Conservation (phyloP, 2,113 vertebrate genomes). For the Sterrhoptilus dennistouni region DNA sequence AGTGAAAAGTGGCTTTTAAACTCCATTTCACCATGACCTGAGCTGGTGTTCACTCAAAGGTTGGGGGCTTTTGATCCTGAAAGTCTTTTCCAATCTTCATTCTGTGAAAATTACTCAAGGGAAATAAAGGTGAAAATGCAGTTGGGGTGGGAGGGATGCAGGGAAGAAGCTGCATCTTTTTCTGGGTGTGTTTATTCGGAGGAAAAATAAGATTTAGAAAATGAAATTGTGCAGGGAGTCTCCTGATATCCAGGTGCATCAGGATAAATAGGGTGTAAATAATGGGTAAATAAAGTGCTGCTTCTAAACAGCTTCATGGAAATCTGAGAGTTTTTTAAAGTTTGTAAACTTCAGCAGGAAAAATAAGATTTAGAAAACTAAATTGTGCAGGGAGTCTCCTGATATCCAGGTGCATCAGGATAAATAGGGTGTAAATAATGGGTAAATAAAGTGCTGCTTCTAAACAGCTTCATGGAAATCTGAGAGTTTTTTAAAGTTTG, state of each 20-base stretch:
- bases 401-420: too few species aligned
- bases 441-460: too few species aligned
- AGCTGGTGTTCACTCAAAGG: neutral
- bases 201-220: neutral
- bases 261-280: too few species aligned
- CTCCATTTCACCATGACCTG: neutral
- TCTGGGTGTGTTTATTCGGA: neutral
- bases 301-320: neutral
- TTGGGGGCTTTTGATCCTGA: neutral
- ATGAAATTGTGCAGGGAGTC: neutral
- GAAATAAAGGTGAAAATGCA: neutral
- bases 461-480: too few species aligned
- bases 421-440: too few species aligned
- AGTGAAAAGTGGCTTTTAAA: constrained; percentile 56
- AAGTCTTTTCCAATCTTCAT: neutral
- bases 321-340: neutral
- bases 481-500: too few species aligned
- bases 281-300: neutral
- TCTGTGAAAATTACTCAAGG: neutral
- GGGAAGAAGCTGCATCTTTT: neutral
- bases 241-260: accelerated
- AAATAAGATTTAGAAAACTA: too few species aligned
- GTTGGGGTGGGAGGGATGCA: neutral
- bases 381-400: too few species aligned
- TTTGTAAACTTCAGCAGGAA: neutral